Base-by-base conservation (phyloP, 2,113 vertebrate species). In the Hystrix cristata region DNA sequence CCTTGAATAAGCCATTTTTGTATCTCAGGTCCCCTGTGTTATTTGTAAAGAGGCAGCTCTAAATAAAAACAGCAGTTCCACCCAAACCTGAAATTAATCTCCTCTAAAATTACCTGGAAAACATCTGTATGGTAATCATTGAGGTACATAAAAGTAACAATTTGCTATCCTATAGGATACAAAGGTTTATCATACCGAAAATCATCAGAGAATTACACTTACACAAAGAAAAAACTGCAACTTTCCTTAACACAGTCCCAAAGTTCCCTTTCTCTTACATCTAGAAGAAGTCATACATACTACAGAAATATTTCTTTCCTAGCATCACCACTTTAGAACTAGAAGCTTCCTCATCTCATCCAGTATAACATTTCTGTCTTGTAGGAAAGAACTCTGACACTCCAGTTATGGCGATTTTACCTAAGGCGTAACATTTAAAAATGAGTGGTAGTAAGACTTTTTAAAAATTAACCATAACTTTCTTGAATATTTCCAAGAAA, bases 231-330 rank as follows among this genome's bases (percentile, higher is more conserved):
- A 1, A 5, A 72, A 79, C 5, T 3, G 6, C 7, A 60, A 38
- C 8, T 89, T 64, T 57, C 53, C 31, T 38, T 78, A 93, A 59
- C 18, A 10, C 11, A 83, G 92, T 87, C 90, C 9, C 31, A 55
- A 76, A 79, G 25, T 79, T 92, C 43, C 11, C 18, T 95, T 92
- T 67, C 72, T 91, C 55, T 64, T 81, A 91, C 89, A 89, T 64
- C 57, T 83, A 62, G 43, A 93, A 71, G 34, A 92, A 84, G 93
- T 55, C 51, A 11, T 92, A 27, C 23, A 87, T 85, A 93, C 34
- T 12, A 53, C 21, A 55, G 64, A 79, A 81, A 81, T 29, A 69
- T 46, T 69, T 74, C 31, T 87, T 83, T 95, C 48, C 29, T 84
- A 55, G 57, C 87, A n/a, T 87, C 60, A 67, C 29, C 65, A 81